phyloP scores from a whole-genome alignment of 2,888 invertebrate species.

The Leucoma salicis region DNA sequence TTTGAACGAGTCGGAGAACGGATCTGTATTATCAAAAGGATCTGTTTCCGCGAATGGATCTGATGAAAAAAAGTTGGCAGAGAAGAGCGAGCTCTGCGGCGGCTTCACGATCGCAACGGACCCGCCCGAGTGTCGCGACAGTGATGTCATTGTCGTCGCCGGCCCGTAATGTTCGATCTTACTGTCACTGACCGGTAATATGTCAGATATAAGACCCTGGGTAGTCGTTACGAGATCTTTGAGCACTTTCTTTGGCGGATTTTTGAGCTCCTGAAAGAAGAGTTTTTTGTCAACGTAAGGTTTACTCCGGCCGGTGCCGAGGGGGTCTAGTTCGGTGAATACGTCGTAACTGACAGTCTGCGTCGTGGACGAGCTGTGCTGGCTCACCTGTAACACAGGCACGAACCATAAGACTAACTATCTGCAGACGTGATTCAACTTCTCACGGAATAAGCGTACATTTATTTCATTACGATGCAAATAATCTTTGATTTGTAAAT shows the following conservation, averaged over 20 bases:
- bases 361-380: slow-evolving; percentile 59
- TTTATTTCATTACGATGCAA: slow-evolving; percentile 24
- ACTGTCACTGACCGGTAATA: slow-evolving; percentile 53
- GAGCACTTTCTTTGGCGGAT: slow-evolving; percentile 95
- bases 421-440: slow-evolving; percentile 37
- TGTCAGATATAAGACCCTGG: slow-evolving; percentile 62
- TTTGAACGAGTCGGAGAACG: slow-evolving; percentile 83
- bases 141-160: slow-evolving; percentile 74
- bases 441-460: slow-evolving; percentile 7
- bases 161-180: slow-evolving; percentile 61
- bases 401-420: slow-evolving; percentile 56
- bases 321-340: slow-evolving; percentile 96
- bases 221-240: slow-evolving; percentile 88
- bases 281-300: slow-evolving; percentile 97
- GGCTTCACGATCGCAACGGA: slow-evolving; percentile 70
- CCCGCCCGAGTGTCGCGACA: slow-evolving; percentile 74
- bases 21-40: slow-evolving; percentile 88
- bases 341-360: slow-evolving; percentile 86
- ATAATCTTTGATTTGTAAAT: slow-evolving; percentile 14
- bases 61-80: slow-evolving; percentile 66
- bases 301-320: slow-evolving; percentile 94
- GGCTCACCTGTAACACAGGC: slow-evolving; percentile 74
- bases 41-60: slow-evolving; percentile 87
- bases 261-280: slow-evolving; percentile 97
- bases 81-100: slow-evolving; percentile 44